phyloP scores from a whole-genome alignment of 2,888 invertebrate species.

The Vanessa cardui region DNA sequence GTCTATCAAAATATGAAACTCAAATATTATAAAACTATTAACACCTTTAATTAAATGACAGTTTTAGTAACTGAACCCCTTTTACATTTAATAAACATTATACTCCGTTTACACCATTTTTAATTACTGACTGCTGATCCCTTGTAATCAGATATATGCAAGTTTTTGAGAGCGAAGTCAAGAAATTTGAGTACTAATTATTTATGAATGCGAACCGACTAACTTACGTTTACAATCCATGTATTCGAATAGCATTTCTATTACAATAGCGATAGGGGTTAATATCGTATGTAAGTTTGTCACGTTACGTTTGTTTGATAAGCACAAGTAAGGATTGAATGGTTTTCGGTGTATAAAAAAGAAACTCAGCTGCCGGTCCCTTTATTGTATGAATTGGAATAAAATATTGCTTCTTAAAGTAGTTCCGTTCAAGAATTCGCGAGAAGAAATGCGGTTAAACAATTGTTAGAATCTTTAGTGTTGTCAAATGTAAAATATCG shows the following conservation, averaged over 20 bases:
- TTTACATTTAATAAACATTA: conserved; percentile 28
- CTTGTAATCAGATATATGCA: conserved; percentile 62
- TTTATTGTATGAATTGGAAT: conserved; percentile 69
- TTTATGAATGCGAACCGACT: conserved; percentile 48
- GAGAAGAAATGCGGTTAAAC: conserved; percentile 72
- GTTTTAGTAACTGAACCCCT: conserved; percentile 50
- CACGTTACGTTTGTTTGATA: background rate
- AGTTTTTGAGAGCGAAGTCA: conserved; percentile 60
- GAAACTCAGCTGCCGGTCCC: conserved; percentile 70
- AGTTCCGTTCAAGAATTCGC: conserved; percentile 68
- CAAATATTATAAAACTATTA: conserved; percentile 35
- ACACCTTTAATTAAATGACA: conserved; percentile 63
- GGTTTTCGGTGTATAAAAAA: conserved; percentile 52
- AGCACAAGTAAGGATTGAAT: conserved; percentile 33
- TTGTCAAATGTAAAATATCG: conserved; percentile 28
- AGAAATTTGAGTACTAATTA: conserved; percentile 74
- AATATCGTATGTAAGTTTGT: conserved; percentile 17
- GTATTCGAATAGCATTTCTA: conserved; percentile 2
- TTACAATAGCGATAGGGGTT: background rate
- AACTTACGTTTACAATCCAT: background rate
- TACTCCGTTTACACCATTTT: conserved; percentile 61
- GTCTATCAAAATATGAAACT: conserved; percentile 3
- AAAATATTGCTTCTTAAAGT: conserved; percentile 69
- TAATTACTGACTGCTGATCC: conserved; percentile 56
- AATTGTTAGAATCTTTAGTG: conserved; percentile 60